phyloP scores from a whole-genome alignment of 1,140 invertebrate species.

The Sipha flava region DNA sequence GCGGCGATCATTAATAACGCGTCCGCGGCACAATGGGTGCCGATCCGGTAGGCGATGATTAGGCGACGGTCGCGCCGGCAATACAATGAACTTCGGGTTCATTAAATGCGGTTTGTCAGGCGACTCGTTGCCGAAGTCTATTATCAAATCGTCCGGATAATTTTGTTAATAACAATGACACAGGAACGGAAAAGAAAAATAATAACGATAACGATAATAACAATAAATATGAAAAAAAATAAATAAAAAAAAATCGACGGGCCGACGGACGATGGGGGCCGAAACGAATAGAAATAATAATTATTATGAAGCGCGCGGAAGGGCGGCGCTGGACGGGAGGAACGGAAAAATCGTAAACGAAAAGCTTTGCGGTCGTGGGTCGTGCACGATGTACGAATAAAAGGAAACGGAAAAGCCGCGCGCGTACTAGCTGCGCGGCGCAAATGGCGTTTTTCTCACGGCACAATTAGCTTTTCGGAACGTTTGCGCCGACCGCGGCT shows the following conservation, averaged over 20 bases:
- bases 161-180: slow-evolving; percentile 33
- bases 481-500: neutral
- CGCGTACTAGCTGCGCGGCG: too few species aligned
- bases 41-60: slow-evolving; percentile 28
- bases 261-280: neutral
- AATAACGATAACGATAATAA: slow-evolving; percentile 19
- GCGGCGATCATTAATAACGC: slow-evolving; percentile 24
- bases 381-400: neutral
- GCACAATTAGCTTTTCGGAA: slow-evolving; percentile 13
- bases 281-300: slow-evolving; percentile 5
- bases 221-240: neutral
- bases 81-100: slow-evolving; percentile 26
- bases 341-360: slow-evolving; percentile 14
- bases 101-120: slow-evolving; percentile 30
- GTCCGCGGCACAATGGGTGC: slow-evolving; percentile 17
- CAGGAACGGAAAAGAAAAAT: slow-evolving; percentile 26
- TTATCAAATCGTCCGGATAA: slow-evolving; percentile 33
- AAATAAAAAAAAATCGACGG: neutral
- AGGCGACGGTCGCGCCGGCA: slow-evolving; percentile 23
- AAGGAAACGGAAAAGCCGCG: neutral
- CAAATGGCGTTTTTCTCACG: slow-evolving; percentile 26
- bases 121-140: slow-evolving; percentile 27
- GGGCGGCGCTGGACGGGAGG: neutral
- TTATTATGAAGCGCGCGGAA: neutral
- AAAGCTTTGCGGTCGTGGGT: neutral